Conservation (phyloP, 1,140 invertebrate genomes). For the Apis laboriosa region DNA sequence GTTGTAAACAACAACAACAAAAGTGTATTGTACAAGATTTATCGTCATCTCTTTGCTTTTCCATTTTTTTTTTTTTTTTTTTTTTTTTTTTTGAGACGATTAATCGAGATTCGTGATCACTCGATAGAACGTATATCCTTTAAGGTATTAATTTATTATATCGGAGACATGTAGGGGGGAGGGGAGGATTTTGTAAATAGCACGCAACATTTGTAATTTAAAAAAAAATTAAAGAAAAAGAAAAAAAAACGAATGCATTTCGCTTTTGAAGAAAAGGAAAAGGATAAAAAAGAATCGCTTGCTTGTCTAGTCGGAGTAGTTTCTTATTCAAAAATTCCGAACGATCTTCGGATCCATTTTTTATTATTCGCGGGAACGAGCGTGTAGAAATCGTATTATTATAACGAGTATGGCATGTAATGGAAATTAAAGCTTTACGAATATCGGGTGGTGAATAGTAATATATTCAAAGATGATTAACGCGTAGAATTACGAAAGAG, state of each 20-base stretch:
- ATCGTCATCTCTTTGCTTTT: neutral
- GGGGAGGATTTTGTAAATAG: conserved; percentile 51
- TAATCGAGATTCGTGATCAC: neutral
- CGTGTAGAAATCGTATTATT: conserved; percentile 22
- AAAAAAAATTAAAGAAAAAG: conserved; percentile 13
- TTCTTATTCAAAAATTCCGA: conserved; percentile 37
- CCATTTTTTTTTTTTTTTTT: neutral
- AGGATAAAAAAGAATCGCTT: conserved; percentile 62
- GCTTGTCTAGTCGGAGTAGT: conserved; percentile 73
- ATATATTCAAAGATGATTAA: conserved; percentile 66
- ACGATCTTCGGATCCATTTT: conserved; percentile 10
- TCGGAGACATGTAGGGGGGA: neutral
- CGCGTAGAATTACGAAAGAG: conserved; percentile 65
- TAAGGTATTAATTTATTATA: conserved; percentile 68
- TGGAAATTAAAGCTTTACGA: conserved; percentile 38
- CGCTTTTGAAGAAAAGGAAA: conserved; percentile 43
- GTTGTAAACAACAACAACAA: too few relatives aligned
- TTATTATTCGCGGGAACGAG: conserved; percentile 3
- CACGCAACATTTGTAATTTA: conserved; percentile 42
- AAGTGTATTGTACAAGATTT: too few relatives aligned
- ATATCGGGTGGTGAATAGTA: conserved; percentile 56
- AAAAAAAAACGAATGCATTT: conserved; percentile 40
- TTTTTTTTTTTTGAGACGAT: neutral
- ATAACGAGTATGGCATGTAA: neutral
- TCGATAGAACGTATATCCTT: conserved; percentile 17